Evolutionary conservation across 2,113 vertebrate species (phyloP), one percentile per base, ranked within the genome.

Genomic region (Myotis lucifugus): DNA sequence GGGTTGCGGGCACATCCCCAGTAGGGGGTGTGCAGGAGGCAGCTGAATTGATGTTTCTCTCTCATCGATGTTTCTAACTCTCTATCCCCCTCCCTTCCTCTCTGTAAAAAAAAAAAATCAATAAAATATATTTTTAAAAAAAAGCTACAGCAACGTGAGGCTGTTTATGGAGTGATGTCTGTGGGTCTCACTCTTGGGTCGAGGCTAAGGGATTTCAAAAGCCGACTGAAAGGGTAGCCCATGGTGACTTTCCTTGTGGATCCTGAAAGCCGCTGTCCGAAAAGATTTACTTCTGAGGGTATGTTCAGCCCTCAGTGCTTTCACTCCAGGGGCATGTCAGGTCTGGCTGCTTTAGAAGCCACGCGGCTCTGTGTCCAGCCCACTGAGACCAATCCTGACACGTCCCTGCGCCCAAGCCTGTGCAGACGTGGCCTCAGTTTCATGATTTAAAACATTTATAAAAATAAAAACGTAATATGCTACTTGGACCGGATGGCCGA

Each of bases 201-300:
- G 25, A 90, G 52, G 6, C 37, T 14, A 61, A 70, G 5, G 17
- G 32, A 42, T 29, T 76, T 50, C 59, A 10, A 72, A 76, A 40
- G 78, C 19, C 27, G 46, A 61, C 14, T 15, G 48, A 37, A 79
- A 79, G 23, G 23, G 23, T 4, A 37, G 42, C 67, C 12, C 10
- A 27, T 0, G 25, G 37, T 3, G 6, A 56, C 23, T 34, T 46
- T 9, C 25, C 21, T 4, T n/a, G 56, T 37, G 52, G 37, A 61
- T 70, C 46, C 40, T 27, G 52, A 73, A 19, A 23, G 25, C 19
- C 29, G 14, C 48, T 42, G 13, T 40, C 21, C 5, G 7, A 42
- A 93, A 77, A 86, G 17, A 46, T 34, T 40, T 32, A 46, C 42
- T 93, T 85, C n/a, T 12, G 40, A 81, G 34, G 34, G 83, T 79